Evolutionary conservation across 2,888 invertebrate genomes (phyloP).

Genomic region (Trachelus iudaicus): DNA sequence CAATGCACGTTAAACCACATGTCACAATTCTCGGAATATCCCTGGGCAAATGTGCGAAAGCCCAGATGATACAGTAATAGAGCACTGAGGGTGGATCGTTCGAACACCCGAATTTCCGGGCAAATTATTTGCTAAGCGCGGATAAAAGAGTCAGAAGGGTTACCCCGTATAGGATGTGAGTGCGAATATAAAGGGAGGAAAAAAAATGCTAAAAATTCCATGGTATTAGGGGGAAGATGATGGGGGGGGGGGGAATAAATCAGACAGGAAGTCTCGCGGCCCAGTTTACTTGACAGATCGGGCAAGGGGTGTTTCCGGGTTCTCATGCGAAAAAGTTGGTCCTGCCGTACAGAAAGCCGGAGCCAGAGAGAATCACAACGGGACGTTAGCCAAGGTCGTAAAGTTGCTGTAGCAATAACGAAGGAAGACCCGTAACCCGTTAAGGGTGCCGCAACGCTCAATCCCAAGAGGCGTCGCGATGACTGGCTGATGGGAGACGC

Average conservation of each 20-base stretch:
- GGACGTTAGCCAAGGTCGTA: constrained; percentile 29
- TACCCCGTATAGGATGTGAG: background rate
- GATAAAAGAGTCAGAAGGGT: background rate
- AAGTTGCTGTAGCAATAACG: constrained; percentile 7
- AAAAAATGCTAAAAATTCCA: background rate
- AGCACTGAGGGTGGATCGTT: background rate
- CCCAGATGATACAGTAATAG: background rate
- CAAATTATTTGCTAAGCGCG: background rate
- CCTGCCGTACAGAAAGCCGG: constrained; percentile 5
- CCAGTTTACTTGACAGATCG: background rate
- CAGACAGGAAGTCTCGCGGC: background rate
- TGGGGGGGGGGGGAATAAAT: background rate
- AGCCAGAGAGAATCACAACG: constrained; percentile 13
- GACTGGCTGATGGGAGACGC: background rate
- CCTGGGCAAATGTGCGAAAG: background rate
- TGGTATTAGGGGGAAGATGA: background rate
- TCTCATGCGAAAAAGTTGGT: background rate
- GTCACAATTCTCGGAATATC: background rate
- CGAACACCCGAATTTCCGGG: background rate
- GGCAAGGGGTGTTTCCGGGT: background rate
- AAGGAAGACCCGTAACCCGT: background rate
- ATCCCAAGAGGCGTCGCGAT: background rate
- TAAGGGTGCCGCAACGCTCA: background rate
- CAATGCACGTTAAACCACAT: background rate
- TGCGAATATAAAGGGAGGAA: background rate